Conservation (phyloP, 2,797 vertebrate species). For the Megalops cyprinoides region DNA sequence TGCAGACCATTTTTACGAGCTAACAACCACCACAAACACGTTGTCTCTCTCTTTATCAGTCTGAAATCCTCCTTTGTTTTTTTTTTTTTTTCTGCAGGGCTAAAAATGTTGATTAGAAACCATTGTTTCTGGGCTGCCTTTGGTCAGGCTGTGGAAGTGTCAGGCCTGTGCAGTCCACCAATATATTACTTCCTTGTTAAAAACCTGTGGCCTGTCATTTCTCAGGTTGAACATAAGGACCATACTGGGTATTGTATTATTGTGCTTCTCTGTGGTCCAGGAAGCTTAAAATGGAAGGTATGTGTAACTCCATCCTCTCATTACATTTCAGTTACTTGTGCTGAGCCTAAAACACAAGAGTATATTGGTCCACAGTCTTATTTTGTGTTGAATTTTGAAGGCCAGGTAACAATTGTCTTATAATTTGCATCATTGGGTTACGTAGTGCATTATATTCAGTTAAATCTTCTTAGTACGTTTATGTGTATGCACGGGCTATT, state of each 20-base stretch:
- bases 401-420: neutral
- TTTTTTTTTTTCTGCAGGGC: slow-evolving; percentile 46
- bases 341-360: neutral
- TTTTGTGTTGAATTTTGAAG: neutral
- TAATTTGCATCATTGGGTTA: neutral
- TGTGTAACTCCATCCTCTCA: neutral
- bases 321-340: neutral
- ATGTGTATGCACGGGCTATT: neutral
- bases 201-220: slow-evolving; percentile 33
- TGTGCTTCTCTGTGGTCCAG: slow-evolving; percentile 26
- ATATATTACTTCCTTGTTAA: slow-evolving; percentile 30
- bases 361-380: neutral
- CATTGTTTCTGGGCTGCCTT: slow-evolving; percentile 41
- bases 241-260: neutral
- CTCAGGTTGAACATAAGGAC: slow-evolving; percentile 21
- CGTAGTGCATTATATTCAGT: neutral
- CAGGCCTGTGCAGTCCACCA: slow-evolving; percentile 26
- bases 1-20: slow-evolving; percentile 51
- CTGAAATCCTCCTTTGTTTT: slow-evolving; percentile 38
- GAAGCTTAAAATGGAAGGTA: slow-evolving; percentile 8
- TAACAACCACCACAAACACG: slow-evolving; percentile 42
- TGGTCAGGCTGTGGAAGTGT: slow-evolving; percentile 36
- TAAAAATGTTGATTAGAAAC: slow-evolving; percentile 52
- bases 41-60: too few relatives aligned
- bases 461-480: neutral